phyloP scores from a whole-genome alignment of 2,797 vertebrate genomes.

The Helostoma temminkii region DNA sequence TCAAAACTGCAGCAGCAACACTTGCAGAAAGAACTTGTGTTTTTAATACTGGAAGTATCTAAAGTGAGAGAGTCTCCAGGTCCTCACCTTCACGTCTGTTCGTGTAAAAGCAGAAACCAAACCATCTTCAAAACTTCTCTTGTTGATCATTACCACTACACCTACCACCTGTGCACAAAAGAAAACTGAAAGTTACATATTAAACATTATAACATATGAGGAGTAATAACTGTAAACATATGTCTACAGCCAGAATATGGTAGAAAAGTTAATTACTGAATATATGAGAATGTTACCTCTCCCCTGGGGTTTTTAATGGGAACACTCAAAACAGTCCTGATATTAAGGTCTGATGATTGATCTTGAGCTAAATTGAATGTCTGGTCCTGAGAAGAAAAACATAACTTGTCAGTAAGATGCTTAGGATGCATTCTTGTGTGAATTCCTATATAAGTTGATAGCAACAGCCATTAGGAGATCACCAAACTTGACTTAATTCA shows the following conservation, averaged over 20 bases:
- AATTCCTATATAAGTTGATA: too few species aligned
- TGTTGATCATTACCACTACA: constrained; percentile 90
- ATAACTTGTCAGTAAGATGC: neutral
- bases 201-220: too few species aligned
- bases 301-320: constrained; percentile 87
- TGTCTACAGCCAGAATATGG: too few species aligned
- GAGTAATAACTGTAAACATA: too few species aligned
- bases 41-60: too few species aligned
- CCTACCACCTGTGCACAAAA: constrained; percentile 85
- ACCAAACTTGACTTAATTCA: too few species aligned
- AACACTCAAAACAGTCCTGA: constrained; percentile 61
- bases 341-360: constrained; percentile 30
- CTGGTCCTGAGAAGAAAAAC: constrained; percentile 41
- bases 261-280: too few species aligned
- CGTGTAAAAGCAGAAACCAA: constrained; percentile 82
- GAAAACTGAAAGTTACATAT: neutral
- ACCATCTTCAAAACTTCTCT: constrained; percentile 83
- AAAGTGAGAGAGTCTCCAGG: neutral
- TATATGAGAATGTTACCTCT: constrained; percentile 81
- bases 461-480: too few species aligned
- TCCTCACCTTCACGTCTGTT: constrained; percentile 90
- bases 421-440: neutral
- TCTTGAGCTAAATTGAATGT: constrained; percentile 37
- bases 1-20: too few species aligned
- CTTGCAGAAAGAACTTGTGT: too few species aligned